Conservation (phyloP, 2,113 vertebrate genomes). For the Sceloporus undulatus region DNA sequence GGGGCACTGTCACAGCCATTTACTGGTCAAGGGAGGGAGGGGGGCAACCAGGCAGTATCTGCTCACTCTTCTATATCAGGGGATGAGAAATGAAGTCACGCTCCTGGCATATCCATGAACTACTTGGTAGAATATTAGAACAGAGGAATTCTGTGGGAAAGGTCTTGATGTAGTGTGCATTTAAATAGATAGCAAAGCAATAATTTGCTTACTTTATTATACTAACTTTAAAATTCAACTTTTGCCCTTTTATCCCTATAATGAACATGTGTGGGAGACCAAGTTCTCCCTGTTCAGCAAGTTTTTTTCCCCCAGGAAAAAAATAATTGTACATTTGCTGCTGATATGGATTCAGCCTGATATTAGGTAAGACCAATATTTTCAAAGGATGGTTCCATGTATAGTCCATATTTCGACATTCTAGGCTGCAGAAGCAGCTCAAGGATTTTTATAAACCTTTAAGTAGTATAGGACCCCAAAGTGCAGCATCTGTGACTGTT, state of each 20-base stretch:
- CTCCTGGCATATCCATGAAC: no score
- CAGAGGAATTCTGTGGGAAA: not conserved
- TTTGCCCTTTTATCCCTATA: not conserved
- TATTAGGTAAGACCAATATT: not conserved
- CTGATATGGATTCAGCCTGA: not conserved
- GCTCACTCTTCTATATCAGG: no score
- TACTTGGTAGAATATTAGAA: no score
- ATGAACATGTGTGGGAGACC: not conserved
- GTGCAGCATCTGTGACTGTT: no score
- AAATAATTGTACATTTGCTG: not conserved
- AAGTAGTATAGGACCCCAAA: no score
- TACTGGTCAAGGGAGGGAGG: no score
- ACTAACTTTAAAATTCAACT: not conserved
- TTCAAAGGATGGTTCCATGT: not conserved
- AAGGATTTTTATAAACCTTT: not conserved
- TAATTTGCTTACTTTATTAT: not conserved
- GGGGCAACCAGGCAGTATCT: no score
- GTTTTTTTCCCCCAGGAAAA: not conserved
- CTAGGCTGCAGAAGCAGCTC: not conserved
- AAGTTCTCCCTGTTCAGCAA: not conserved
- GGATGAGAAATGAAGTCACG: no score
- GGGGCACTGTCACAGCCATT: no score
- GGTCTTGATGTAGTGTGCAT: not conserved
- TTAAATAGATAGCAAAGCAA: not conserved
- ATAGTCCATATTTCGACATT: not conserved